Evolutionary conservation across 1,140 invertebrate genomes (phyloP).

Genomic region (Papilio helenus): DNA sequence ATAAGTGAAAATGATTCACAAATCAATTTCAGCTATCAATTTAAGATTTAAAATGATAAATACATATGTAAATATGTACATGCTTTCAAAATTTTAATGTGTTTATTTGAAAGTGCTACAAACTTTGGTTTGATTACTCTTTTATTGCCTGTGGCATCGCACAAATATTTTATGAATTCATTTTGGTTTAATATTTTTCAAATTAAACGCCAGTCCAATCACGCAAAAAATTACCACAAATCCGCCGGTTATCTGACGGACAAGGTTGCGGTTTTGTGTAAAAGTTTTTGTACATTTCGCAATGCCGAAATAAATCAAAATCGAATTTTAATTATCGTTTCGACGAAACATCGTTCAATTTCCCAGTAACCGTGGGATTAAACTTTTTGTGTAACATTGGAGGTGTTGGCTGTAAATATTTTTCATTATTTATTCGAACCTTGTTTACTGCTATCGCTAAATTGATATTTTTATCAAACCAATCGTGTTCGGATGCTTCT

Average conservation of each 20-base stretch:
- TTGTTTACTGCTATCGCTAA: neutral
- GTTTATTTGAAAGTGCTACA: neutral
- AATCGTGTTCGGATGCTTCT: neutral
- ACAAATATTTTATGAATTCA: slow-evolving; percentile 11
- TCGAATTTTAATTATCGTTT: slow-evolving; percentile 25
- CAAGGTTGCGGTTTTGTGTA: slow-evolving; percentile 35
- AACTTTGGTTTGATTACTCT: neutral
- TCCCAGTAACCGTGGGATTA: slow-evolving; percentile 13
- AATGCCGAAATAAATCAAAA: slow-evolving; percentile 20
- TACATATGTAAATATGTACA: neutral
- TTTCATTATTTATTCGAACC: neutral
- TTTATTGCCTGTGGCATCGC: neutral
- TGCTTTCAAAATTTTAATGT: neutral
- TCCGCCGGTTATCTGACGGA: slow-evolving; percentile 34
- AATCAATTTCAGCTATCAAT: neutral
- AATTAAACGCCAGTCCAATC: slow-evolving; percentile 33
- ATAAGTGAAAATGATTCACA: neutral
- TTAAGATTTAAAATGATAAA: no score
- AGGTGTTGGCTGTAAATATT: neutral
- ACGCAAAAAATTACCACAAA: slow-evolving; percentile 31
- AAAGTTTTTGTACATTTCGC: slow-evolving; percentile 36
- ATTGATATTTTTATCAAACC: neutral
- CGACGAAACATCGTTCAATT: slow-evolving; percentile 16
- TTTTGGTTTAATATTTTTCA: slow-evolving; percentile 25
- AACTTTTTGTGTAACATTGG: slow-evolving; percentile 9